These are phyloP conservation scores for Autographa pulchrina DNA, from an alignment of 2,888 invertebrate species.

Conservation along the genomic window DNA sequence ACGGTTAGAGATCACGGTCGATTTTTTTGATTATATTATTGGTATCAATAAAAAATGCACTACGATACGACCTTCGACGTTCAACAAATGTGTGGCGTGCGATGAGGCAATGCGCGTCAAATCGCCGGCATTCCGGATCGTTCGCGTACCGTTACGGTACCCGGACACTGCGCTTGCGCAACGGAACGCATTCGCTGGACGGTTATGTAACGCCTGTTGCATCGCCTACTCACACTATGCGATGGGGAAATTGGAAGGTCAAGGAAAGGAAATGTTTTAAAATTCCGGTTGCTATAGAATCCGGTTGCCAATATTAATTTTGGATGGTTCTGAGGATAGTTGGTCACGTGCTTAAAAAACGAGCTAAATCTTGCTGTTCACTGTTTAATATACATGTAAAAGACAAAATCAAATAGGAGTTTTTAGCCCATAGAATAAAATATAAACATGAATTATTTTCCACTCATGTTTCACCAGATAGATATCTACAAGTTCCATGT, in stretches of 20 bases:
- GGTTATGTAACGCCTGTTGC: constrained; percentile 80
- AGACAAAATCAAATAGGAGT: too few relatives aligned
- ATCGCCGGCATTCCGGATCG: constrained; percentile 86
- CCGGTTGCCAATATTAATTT: constrained; percentile 25
- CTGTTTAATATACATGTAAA: neutral
- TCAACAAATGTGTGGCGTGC: constrained; percentile 63
- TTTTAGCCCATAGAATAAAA: too few relatives aligned
- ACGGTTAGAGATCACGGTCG: constrained; percentile 30
- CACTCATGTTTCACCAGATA: too few relatives aligned
- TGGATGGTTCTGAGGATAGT: constrained; percentile 12
- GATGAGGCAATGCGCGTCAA: constrained; percentile 83
- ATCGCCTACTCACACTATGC: constrained; percentile 71
- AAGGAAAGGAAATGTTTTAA: constrained; percentile 26
- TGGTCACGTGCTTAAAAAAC: constrained; percentile 1
- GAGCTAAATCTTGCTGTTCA: neutral
- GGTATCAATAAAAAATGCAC: constrained; percentile 55
- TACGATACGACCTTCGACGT: constrained; percentile 63
- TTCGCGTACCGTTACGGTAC: constrained; percentile 83
- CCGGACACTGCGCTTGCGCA: constrained; percentile 84
- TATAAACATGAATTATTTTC: too few relatives aligned
- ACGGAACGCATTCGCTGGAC: constrained; percentile 78
- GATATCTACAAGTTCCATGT: too few relatives aligned
- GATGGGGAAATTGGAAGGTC: constrained; percentile 46
- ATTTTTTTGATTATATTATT: constrained; percentile 28
- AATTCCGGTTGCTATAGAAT: constrained; percentile 15